phyloP scores from a whole-genome alignment of 1,140 invertebrate genomes.

The Zaprionus inermis region DNA sequence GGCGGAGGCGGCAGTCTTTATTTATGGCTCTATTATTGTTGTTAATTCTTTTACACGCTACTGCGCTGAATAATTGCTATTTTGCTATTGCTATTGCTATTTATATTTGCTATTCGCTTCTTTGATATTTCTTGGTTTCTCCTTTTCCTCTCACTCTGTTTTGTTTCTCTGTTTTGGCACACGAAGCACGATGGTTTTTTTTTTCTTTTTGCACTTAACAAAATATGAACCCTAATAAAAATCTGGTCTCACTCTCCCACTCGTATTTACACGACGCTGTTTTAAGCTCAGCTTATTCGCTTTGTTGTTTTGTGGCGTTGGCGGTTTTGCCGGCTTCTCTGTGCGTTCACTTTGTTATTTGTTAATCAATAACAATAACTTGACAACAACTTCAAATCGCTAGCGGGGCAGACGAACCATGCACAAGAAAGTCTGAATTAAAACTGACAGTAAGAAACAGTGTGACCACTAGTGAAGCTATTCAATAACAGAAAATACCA shows the following conservation, averaged over 20 bases:
- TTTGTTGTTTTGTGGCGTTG: slow-evolving; percentile 13
- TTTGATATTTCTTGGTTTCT: slow-evolving; percentile 32
- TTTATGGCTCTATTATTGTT: slow-evolving; percentile 46
- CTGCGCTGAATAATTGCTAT: slow-evolving; percentile 47
- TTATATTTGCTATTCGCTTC: slow-evolving; percentile 7
- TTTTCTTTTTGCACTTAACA: slow-evolving; percentile 47
- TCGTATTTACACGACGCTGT: slow-evolving; percentile 44
- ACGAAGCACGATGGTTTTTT: slow-evolving; percentile 37
- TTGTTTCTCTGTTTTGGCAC: slow-evolving; percentile 43
- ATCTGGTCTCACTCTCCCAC: slow-evolving; percentile 46
- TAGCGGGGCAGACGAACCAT: slow-evolving; percentile 30
- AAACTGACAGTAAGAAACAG: slow-evolving; percentile 35
- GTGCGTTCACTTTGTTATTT: slow-evolving; percentile 44
- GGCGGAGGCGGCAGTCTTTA: slow-evolving; percentile 49
- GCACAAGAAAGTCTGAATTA: slow-evolving; percentile 48
- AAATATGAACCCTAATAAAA: slow-evolving; percentile 41
- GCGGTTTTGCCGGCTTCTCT: slow-evolving; percentile 37
- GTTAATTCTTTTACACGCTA: slow-evolving; percentile 52
- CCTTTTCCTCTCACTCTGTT: slow-evolving; percentile 15
- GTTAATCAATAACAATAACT: slow-evolving; percentile 52
- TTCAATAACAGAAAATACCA: slow-evolving; percentile 10
- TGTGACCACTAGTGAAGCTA: slow-evolving; percentile 29
- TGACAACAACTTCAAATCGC: slow-evolving; percentile 27
- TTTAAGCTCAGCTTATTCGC: slow-evolving; percentile 38
- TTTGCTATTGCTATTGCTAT: slow-evolving; percentile 32